Percentiles rank a stretch among this genome's conserved stretches.
Conservation (phyloP, 2,113 vertebrate species). For the Gavia stellata region DNA sequence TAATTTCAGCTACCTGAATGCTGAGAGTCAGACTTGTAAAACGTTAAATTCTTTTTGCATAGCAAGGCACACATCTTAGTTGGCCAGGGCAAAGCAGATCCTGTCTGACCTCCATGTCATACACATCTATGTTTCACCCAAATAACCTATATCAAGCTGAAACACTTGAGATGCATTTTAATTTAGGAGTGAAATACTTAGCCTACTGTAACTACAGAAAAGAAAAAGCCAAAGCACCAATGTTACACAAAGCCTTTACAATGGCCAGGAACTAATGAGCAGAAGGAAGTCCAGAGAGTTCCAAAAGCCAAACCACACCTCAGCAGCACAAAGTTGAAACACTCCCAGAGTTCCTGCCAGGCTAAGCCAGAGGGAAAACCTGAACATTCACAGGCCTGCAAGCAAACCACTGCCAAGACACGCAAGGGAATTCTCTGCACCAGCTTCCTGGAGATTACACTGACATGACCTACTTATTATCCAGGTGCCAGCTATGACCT, state of each 20-base stretch:
- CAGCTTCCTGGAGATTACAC: neutral
- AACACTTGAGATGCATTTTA: neutral
- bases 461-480: conserved; percentile 5
- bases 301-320: neutral
- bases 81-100: neutral
- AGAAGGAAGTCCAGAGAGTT: neutral
- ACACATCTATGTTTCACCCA: neutral
- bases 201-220: neutral
- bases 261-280: neutral
- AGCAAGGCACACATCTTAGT: neutral
- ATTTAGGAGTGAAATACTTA: neutral
- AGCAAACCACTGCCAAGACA: neutral
- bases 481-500: neutral
- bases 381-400: neutral
- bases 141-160: neutral
- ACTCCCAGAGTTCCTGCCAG: neutral
- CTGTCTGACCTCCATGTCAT: neutral
- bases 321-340: neutral
- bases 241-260: neutral
- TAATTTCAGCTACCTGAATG: neutral
- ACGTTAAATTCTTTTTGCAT: neutral
- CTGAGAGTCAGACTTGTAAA: neutral
- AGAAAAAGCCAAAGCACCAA: neutral
- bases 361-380: neutral
- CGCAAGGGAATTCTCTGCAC: neutral